phyloP scores from a whole-genome alignment of 2,113 vertebrate species.

The Leptosomus discolor region DNA sequence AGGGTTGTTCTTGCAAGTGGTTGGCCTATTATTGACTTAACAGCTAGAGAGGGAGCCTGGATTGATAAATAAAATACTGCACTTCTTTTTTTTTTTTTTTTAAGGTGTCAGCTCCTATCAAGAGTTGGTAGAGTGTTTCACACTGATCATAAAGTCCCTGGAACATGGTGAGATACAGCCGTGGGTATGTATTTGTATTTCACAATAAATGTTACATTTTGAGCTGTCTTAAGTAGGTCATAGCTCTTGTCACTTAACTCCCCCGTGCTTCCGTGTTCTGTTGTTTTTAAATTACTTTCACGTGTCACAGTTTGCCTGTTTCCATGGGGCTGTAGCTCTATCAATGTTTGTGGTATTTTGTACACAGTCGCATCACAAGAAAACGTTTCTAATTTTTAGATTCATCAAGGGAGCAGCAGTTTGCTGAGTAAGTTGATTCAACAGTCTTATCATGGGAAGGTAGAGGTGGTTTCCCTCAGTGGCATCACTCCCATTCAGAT shows the following conservation, averaged over 20 bases:
- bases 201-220: not conserved
- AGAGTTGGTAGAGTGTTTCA: conserved; percentile 85
- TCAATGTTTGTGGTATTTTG: not conserved
- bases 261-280: not conserved
- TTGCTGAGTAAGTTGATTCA: conserved; percentile 87
- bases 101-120: conserved; percentile 88
- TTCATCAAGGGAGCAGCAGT: conserved; percentile 90
- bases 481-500: conserved; percentile 84
- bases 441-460: conserved; percentile 86
- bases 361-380: not conserved
- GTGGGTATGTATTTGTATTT: conserved; percentile 79
- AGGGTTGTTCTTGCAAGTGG: not conserved
- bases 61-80: not conserved
- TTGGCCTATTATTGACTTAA: not conserved
- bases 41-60: not conserved
- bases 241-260: not conserved
- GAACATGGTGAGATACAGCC: conserved; percentile 85
- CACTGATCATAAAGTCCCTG: conserved; percentile 83
- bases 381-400: conserved; percentile 66
- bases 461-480: conserved; percentile 78
- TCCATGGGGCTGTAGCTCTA: not conserved
- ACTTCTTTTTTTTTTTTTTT: not conserved
- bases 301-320: not conserved
- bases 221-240: not conserved
- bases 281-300: not conserved